Evolutionary conservation across 1,140 invertebrate species (phyloP), one percentile per base, ranked within the genome.

Genomic region (Drosophila baimaii): DNA sequence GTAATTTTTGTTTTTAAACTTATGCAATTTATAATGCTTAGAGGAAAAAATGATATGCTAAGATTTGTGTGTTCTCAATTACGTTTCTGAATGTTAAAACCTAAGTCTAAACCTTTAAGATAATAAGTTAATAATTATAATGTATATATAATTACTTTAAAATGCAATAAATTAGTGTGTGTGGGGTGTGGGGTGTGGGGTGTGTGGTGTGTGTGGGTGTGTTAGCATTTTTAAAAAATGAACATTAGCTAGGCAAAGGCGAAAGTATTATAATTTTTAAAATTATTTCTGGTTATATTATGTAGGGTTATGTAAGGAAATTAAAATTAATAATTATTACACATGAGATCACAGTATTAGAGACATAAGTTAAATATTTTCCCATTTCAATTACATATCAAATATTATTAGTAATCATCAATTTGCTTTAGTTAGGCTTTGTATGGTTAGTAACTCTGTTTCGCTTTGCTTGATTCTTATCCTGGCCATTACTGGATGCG

Each of bases 271-370:
- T 79, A 79, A 88, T 83, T 66, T 81, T 85, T 65, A 73, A 85
- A 78, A 86, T 85, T 86, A 85, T 86, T 69, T 58, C 49, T 72
- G 54, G 64, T 58, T 74, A 75, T 44, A n/a, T 58, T 43, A 33
- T 52, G 65, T 64, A 82, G n/a, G n/a, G 79, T 86, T 88, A 56
- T 69, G 43, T 65, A 77, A 80, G 59, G 84, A 91, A 91, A 84
- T 91, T 90, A 91, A 91, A 90, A 90, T 90, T 90, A 91, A 84
- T 91, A 90, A 90, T 86, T 91, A 91, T 91, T 91, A 91, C 88
- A 91, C 89, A 91, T 91, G 90, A 91, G 90, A 91, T 91, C 90
- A 91, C 90, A 91, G 90, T 91, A 91, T 91, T 91, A 91, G 90
- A 91, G 90, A 91, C 88, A 91, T 91, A 91, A 91, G 88, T 91